These are phyloP conservation scores for Platanista minor DNA, from an alignment of 2,113 vertebrate species.

Conservation along the genomic window DNA sequence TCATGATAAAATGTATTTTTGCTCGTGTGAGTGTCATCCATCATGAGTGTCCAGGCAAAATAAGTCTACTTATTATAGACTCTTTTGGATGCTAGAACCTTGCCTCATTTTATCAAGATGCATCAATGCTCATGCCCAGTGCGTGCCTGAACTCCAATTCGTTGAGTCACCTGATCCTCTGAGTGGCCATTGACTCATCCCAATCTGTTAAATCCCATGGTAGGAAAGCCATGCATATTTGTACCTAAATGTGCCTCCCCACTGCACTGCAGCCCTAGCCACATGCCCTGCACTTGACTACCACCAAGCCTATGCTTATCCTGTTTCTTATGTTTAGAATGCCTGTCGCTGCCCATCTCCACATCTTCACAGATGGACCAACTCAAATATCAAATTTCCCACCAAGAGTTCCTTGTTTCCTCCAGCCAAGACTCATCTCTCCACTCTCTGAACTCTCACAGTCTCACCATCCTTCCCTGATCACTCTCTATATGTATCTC, in stretches of 20 bases:
- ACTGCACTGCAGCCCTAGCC: accelerated
- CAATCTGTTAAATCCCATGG: accelerated
- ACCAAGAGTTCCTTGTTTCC: accelerated
- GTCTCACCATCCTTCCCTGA: accelerated
- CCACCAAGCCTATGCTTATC: not conserved
- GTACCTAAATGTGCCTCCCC: accelerated
- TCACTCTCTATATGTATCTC: not conserved
- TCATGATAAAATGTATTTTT: not conserved
- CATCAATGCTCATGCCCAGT: accelerated
- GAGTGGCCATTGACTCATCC: not conserved
- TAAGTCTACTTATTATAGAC: not conserved
- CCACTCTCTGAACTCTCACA: not conserved
- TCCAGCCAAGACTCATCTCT: not conserved
- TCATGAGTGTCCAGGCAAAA: not conserved
- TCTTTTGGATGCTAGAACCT: not conserved
- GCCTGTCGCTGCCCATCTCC: not conserved
- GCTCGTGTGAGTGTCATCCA: not conserved
- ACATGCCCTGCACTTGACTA: accelerated
- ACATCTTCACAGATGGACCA: accelerated
- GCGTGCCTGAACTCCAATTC: not conserved
- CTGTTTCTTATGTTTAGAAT: not conserved
- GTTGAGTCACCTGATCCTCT: not conserved
- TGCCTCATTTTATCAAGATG: not conserved
- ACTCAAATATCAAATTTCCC: not conserved
- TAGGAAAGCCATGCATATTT: not conserved